phyloP scores from a whole-genome alignment of 2,113 vertebrate species.

The Ramphastos sulfuratus region DNA sequence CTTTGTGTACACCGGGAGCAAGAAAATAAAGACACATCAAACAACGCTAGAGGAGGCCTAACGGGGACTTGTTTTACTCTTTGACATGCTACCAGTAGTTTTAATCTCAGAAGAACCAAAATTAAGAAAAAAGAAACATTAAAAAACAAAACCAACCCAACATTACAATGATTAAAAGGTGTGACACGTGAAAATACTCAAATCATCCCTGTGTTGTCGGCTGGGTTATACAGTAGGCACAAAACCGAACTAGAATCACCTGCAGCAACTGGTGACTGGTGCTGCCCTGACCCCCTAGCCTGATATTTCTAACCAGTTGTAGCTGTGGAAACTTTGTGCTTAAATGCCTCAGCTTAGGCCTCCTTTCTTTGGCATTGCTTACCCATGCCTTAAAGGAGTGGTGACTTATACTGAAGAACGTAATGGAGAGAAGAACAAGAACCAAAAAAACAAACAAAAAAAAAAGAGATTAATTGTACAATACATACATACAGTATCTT shows the following conservation, averaged over 20 bases:
- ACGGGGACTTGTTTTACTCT: slow-evolving; percentile 44
- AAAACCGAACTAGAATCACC: slow-evolving; percentile 40
- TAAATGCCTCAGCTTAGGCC: slow-evolving; percentile 41
- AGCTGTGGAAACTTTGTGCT: slow-evolving; percentile 64
- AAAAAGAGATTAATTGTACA: slow-evolving; percentile 62
- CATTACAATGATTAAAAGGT: slow-evolving; percentile 34
- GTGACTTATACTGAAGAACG: slow-evolving; percentile 36
- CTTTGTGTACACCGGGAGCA: background rate
- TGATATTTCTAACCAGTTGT: slow-evolving; percentile 27
- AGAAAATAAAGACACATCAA: slow-evolving; percentile 56
- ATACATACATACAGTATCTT: slow-evolving; percentile 78
- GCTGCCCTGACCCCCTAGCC: background rate
- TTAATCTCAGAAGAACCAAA: slow-evolving; percentile 47
- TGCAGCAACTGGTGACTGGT: background rate
- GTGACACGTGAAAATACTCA: slow-evolving; percentile 30
- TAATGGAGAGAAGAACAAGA: slow-evolving; percentile 53
- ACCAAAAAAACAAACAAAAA: background rate
- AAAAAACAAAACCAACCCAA: background rate
- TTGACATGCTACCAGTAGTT: slow-evolving; percentile 42
- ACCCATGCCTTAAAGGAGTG: slow-evolving; percentile 16
- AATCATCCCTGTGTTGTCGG: background rate
- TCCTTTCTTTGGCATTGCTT: slow-evolving; percentile 59
- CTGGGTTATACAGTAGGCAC: slow-evolving; percentile 49
- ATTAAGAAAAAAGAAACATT: background rate
- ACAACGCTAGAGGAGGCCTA: background rate